phyloP scores from a whole-genome alignment of 2,888 invertebrate genomes.

The Mantis religiosa region DNA sequence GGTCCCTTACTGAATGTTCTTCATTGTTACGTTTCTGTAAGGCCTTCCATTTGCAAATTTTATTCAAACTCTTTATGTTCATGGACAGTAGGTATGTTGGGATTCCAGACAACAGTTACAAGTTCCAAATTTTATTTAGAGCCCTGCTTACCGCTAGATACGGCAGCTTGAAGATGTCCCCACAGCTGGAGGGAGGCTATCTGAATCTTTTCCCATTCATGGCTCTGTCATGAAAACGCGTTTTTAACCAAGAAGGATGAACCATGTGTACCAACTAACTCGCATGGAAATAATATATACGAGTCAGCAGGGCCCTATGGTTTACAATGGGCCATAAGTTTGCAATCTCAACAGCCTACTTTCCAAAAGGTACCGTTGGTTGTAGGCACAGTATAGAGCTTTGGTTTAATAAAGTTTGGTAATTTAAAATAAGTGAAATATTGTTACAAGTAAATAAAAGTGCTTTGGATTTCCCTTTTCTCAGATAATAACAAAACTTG shows the following conservation, averaged over 20 bases:
- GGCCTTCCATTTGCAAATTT: too few species aligned
- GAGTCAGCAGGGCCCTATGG: background rate
- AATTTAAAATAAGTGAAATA: too few species aligned
- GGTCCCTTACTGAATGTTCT: too few species aligned
- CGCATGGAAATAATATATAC: background rate
- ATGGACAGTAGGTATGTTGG: background rate
- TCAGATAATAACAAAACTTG: too few species aligned
- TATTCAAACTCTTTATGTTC: background rate
- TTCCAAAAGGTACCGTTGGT: too few species aligned
- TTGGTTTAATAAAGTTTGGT: too few species aligned
- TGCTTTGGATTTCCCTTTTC: too few species aligned
- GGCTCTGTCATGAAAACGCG: background rate
- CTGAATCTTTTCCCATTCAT: background rate
- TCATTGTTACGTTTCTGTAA: too few species aligned
- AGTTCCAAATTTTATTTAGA: background rate
- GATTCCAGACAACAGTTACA: background rate
- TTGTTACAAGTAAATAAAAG: too few species aligned
- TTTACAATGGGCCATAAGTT: background rate
- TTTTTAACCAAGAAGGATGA: background rate
- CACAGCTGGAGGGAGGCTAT: background rate
- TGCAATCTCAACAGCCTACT: background rate
- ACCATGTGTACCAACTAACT: background rate
- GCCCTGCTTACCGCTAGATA: too few species aligned
- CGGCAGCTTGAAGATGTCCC: background rate
- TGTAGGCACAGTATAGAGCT: too few species aligned